These are phyloP conservation scores for Silurus asotus DNA, from an alignment of 2,113 vertebrate genomes.

Conservation along the genomic window DNA sequence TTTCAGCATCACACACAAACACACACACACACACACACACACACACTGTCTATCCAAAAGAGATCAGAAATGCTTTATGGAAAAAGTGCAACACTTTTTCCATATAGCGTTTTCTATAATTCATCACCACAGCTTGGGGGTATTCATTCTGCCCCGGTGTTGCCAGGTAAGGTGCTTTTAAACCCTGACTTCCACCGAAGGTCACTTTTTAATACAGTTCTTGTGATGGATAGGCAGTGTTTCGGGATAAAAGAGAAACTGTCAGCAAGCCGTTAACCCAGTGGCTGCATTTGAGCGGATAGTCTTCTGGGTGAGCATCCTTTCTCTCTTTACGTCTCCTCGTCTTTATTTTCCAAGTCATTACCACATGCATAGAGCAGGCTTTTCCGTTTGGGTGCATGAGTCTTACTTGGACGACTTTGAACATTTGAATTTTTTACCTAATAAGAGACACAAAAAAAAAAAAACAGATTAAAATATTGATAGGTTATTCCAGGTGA, in stretches of 20 bases:
- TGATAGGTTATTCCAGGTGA: background rate
- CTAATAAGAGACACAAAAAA: constrained; percentile 66
- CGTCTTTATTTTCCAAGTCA: constrained; percentile 58
- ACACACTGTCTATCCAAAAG: constrained; percentile 40
- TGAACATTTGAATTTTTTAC: constrained; percentile 80
- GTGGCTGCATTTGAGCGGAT: constrained; percentile 42
- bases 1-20: constrained; percentile 14
- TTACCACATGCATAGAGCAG: constrained; percentile 72
- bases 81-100: background rate
- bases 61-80: background rate
- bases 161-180: background rate
- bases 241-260: constrained; percentile 36
- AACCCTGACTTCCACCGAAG: background rate
- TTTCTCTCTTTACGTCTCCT: constrained; percentile 37
- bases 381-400: constrained; percentile 55
- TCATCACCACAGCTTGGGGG: background rate
- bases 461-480: background rate
- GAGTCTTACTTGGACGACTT: constrained; percentile 78
- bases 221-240: constrained; percentile 62
- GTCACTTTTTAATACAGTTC: constrained; percentile 11
- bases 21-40: constrained; percentile 41
- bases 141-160: constrained; percentile 53
- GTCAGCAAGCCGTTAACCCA: constrained; percentile 24
- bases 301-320: constrained; percentile 40
- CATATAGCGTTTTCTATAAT: background rate